A percentile compares a stretch with the other conserved stretches of the same genome.
These are phyloP conservation scores for Rhodinocichla rosea DNA, from an alignment of 2,113 vertebrate species.

Conservation along the genomic window DNA sequence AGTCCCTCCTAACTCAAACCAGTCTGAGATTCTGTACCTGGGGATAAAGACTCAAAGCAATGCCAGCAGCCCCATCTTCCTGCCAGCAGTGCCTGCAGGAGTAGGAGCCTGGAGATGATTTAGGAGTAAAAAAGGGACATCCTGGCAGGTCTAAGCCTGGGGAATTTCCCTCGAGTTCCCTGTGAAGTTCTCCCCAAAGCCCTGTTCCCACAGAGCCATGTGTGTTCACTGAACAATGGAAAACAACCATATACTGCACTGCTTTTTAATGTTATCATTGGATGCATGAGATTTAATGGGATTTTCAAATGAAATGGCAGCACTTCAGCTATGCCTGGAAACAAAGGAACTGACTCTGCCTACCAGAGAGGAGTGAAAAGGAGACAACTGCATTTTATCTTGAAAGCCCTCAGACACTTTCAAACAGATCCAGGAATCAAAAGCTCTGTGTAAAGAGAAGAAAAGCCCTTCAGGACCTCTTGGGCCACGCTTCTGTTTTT, in stretches of 20 bases:
- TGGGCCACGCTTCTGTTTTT: background rate
- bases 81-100: background rate
- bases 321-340: background rate
- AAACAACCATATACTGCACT: background rate
- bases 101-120: background rate
- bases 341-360: background rate
- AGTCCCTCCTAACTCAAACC: background rate
- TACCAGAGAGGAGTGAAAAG: background rate
- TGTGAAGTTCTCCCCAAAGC: background rate
- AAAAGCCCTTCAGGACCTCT: background rate
- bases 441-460: background rate
- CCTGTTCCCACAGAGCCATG: background rate
- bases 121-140: background rate
- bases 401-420: slow-evolving; percentile 19
- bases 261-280: background rate
- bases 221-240: background rate
- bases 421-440: background rate
- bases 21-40: background rate
- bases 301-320: background rate
- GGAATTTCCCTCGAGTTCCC: background rate
- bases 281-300: background rate
- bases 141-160: background rate
- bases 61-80: background rate
- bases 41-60: background rate
- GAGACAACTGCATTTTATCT: slow-evolving; percentile 17